phyloP scores from a whole-genome alignment of 2,888 invertebrate genomes.

The Apamea monoglypha region DNA sequence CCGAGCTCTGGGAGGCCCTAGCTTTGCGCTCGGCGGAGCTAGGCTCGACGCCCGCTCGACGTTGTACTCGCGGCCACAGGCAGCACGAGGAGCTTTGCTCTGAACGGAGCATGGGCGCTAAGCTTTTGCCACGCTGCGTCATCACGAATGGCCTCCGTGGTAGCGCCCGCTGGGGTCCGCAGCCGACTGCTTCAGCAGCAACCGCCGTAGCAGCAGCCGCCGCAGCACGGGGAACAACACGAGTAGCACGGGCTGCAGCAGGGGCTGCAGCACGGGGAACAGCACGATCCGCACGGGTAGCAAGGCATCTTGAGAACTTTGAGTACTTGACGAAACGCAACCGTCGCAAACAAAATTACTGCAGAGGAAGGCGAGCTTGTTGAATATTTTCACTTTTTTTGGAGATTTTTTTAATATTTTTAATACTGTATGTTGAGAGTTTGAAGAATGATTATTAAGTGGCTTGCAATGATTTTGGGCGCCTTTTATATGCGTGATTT shows the following conservation, averaged over 20 bases:
- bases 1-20: constrained; percentile 59
- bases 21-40: constrained; percentile 53
- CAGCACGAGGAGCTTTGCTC: constrained; percentile 57
- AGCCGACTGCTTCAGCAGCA: constrained; percentile 49
- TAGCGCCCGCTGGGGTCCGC: constrained; percentile 25
- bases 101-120: constrained; percentile 58
- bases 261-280: constrained; percentile 72
- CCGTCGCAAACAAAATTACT: constrained; percentile 47
- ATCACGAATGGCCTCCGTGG: constrained; percentile 4
- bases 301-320: constrained; percentile 72
- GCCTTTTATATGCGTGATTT: neutral
- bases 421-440: constrained; percentile 71
- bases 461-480: constrained; percentile 15
- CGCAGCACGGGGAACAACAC: constrained; percentile 76
- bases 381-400: constrained; percentile 55
- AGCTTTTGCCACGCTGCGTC: constrained; percentile 38
- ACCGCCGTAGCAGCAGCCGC: constrained; percentile 68
- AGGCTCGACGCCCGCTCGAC: constrained; percentile 51
- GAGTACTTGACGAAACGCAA: constrained; percentile 43
- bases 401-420: constrained; percentile 59
- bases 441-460: constrained; percentile 75
- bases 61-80: constrained; percentile 53
- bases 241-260: constrained; percentile 72
- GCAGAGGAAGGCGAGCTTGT: constrained; percentile 50
- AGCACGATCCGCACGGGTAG: constrained; percentile 69